Conservation (phyloP, 2,113 vertebrate species). For the Bothrops jararaca region DNA sequence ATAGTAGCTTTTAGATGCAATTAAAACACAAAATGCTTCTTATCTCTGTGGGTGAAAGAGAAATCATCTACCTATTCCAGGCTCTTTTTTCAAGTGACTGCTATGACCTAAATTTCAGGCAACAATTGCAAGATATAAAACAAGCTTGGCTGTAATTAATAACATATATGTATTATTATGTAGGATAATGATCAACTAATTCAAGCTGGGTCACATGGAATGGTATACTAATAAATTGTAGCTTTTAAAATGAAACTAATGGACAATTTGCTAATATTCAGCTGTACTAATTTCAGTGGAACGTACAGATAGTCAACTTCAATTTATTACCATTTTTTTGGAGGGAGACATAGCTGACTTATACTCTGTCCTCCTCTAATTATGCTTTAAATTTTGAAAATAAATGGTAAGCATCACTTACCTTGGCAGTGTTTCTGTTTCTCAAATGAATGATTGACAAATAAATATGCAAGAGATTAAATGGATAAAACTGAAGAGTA, state of each 20-base stretch:
- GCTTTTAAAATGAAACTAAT: not conserved
- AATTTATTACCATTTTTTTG: not conserved
- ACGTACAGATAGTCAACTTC: not conserved
- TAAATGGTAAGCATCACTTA: conserved; percentile 67
- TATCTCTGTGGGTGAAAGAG: not conserved
- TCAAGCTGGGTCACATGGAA: not conserved
- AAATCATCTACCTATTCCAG: not conserved
- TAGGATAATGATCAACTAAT: not conserved
- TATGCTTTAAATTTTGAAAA: conserved; percentile 29
- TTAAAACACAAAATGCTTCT: not conserved
- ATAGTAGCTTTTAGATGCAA: not conserved
- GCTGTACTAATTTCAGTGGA: not conserved
- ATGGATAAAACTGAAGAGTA: conserved; percentile 37
- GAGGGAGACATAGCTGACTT: too few species aligned
- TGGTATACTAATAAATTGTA: not conserved
- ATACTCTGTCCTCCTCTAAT: not conserved
- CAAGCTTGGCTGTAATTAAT: not conserved
- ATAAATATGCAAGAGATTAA: conserved; percentile 44
- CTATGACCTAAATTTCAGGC: not conserved
- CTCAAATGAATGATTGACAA: conserved; percentile 67
- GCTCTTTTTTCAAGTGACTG: not conserved
- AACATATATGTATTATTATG: not conserved
- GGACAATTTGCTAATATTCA: not conserved
- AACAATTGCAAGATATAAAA: not conserved
- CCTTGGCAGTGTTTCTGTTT: conserved; percentile 65